phyloP scores from a whole-genome alignment of 2,113 vertebrate genomes.

The human region GRCh38 chr2:212858501-212859000 shows the following conservation, averaged over 20 bases:
- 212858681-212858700: neutral
- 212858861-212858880: neutral
- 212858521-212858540: neutral
- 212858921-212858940: too few species aligned
- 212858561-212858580: neutral
- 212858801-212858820: neutral
- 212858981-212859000: too few species aligned
- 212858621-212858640: neutral
- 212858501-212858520: neutral
- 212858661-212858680: neutral
- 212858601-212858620: neutral
- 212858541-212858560: neutral
- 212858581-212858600: neutral
- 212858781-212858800: neutral
- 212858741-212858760: neutral
- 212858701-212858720: neutral
- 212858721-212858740: neutral
- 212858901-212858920: too few species aligned
- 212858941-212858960: too few species aligned
- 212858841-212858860: neutral
- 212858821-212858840: neutral
- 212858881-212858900: neutral
- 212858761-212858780: neutral
- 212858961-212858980: too few species aligned
- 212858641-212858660: neutral